A percentile compares a stretch with the other conserved stretches of the same genome.
Conservation (phyloP, 2,113 vertebrate genomes). For the Psophia crepitans region DNA sequence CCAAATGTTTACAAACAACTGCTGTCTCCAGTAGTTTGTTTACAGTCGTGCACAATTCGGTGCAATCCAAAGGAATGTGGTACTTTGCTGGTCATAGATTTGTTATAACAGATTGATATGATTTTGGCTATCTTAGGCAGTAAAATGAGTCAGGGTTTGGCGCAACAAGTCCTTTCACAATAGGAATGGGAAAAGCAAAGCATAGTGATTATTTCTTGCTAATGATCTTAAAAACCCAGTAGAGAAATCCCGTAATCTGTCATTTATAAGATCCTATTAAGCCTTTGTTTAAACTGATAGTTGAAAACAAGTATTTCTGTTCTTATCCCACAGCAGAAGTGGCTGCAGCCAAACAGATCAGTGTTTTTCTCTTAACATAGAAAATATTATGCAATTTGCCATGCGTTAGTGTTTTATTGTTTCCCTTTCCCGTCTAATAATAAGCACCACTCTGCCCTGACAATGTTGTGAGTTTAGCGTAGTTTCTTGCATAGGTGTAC, state of each 20-base stretch:
- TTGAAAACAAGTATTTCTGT: neutral
- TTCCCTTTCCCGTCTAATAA: neutral
- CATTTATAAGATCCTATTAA: neutral
- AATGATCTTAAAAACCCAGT: neutral
- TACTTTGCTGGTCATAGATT: neutral
- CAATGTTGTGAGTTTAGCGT: fast-evolving
- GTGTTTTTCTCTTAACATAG: neutral
- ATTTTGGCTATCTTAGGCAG: neutral
- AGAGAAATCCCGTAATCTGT: neutral
- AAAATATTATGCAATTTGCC: neutral
- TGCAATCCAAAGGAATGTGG: neutral
- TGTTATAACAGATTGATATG: neutral
- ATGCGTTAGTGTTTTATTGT: neutral
- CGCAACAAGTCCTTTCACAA: neutral
- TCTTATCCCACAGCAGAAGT: neutral
- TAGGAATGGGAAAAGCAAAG: neutral
- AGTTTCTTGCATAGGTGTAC: neutral
- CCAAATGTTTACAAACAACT: neutral
- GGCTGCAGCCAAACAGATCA: neutral
- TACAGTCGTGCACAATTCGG: neutral
- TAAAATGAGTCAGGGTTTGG: neutral
- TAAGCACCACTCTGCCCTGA: neutral
- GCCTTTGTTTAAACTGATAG: neutral
- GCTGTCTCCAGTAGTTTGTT: neutral
- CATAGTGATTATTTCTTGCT: neutral